These are phyloP conservation scores for Oryctolagus cuniculus DNA, from an alignment of 2,113 vertebrate species.

Conservation along the genomic window mOryCun1.1 NC_091439.1:2541501-2542000, in stretches of 20 bases:
- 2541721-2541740: background rate
- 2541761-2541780: background rate
- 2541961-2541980: background rate
- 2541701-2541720: background rate
- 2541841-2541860: background rate
- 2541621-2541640: background rate
- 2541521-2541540: background rate
- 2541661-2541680: background rate
- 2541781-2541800: background rate
- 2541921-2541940: background rate
- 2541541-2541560: background rate
- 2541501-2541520: background rate
- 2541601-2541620: conserved; percentile 28
- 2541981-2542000: background rate
- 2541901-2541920: accelerated
- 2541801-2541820: background rate
- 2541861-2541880: background rate
- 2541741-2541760: background rate
- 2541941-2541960: background rate
- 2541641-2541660: conserved; percentile 13
- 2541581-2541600: background rate
- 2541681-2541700: background rate
- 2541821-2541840: background rate
- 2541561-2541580: background rate
- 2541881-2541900: background rate